phyloP scores from a whole-genome alignment of 2,113 vertebrate species.

The Ictalurus punctatus region DNA sequence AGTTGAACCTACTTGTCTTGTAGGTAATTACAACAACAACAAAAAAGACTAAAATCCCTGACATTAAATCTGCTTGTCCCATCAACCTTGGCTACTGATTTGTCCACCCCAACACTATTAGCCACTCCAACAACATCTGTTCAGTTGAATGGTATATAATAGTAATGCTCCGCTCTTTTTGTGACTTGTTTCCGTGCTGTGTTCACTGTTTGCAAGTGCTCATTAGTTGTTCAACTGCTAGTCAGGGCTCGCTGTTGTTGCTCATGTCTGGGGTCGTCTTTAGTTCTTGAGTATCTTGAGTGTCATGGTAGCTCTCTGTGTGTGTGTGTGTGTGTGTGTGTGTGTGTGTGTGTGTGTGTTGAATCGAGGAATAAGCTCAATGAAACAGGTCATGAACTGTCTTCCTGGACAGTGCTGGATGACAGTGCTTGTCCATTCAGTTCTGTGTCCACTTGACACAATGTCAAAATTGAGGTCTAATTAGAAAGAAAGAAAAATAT shows the following conservation, averaged over 20 bases:
- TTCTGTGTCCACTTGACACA: not conserved
- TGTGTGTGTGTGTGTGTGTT: not conserved
- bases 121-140: not conserved
- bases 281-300: slow-evolving; percentile 1
- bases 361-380: not conserved
- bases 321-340: not conserved
- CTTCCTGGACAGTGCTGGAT: not conserved
- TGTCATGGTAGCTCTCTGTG: not conserved
- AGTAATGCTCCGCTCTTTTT: not conserved
- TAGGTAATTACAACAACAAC: not conserved
- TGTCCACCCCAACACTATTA: not conserved
- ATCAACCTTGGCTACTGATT: too few relatives aligned
- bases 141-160: not conserved
- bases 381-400: not conserved
- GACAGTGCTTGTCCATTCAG: not conserved
- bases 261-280: not conserved
- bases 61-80: not conserved
- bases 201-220: not conserved
- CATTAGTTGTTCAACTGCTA: not conserved
- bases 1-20: not conserved
- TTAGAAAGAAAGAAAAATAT: not conserved
- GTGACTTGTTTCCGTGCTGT: not conserved
- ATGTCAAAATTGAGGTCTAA: not conserved
- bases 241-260: not conserved
- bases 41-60: not conserved